Evolutionary conservation across 2,113 vertebrate genomes (phyloP).

Genomic region (Chiloscyllium plagiosum): DNA sequence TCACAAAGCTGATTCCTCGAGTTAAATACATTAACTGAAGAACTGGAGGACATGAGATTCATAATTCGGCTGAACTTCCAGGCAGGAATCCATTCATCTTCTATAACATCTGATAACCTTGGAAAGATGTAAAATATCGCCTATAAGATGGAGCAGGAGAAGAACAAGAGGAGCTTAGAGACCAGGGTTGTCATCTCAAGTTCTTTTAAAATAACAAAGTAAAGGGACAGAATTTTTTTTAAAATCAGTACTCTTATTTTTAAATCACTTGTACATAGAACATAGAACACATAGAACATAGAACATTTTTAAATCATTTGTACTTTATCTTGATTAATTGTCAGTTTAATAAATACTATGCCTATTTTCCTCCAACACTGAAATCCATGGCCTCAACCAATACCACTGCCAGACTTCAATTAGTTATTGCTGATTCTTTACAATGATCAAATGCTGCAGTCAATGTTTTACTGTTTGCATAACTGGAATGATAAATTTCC

Average conservation of each 20-base stretch:
- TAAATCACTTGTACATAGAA: neutral
- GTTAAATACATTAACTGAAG: constrained; percentile 55
- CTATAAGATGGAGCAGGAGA: constrained; percentile 52
- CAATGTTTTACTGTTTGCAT: neutral
- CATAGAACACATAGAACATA: too few relatives aligned
- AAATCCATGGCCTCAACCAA: neutral
- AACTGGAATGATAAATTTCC: neutral
- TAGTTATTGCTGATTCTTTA: neutral
- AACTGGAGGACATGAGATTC: constrained; percentile 51
- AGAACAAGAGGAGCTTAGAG: neutral
- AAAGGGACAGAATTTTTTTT: neutral
- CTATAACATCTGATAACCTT: constrained; percentile 72
- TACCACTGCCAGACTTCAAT: neutral
- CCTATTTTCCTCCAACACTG: neutral
- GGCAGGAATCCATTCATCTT: constrained; percentile 82
- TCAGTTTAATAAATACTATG: neutral
- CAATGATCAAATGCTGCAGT: neutral
- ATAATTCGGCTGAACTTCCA: constrained; percentile 70
- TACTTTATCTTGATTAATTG: neutral
- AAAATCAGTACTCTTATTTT: neutral
- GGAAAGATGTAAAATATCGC: constrained; percentile 81
- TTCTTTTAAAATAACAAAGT: neutral
- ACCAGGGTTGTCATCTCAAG: neutral
- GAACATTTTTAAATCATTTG: neutral
- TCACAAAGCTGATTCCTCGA: constrained; percentile 53